Evolutionary conservation across 2,113 vertebrate genomes (phyloP).

Genomic region (Taurulus bubalis): DNA sequence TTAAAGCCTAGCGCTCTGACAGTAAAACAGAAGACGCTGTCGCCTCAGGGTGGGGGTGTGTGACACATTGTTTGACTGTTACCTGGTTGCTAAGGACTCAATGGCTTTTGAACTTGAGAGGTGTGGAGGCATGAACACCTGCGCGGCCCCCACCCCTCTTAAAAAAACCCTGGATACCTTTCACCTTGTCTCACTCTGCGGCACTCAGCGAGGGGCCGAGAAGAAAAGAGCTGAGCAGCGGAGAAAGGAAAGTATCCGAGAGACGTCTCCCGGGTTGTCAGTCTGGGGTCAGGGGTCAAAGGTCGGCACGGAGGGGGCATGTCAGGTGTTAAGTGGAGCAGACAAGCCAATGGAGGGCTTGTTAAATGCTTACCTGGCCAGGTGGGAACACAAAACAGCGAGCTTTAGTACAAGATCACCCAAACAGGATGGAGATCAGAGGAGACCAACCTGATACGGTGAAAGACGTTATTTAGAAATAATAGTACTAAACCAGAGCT

Average conservation of each 20-base stretch:
- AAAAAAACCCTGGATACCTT: slow-evolving; percentile 75
- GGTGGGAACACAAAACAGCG: slow-evolving; percentile 78
- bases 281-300: slow-evolving; percentile 76
- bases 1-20: slow-evolving; percentile 40
- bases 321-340: slow-evolving; percentile 88
- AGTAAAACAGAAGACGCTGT: slow-evolving; percentile 57
- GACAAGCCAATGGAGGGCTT: slow-evolving; percentile 73
- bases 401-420: slow-evolving; percentile 56
- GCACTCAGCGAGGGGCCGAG: slow-evolving; percentile 72
- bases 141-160: slow-evolving; percentile 45
- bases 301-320: slow-evolving; percentile 79
- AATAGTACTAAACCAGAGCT: background rate
- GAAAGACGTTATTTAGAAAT: slow-evolving; percentile 27
- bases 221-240: slow-evolving; percentile 68
- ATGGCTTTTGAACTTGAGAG: slow-evolving; percentile 85
- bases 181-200: slow-evolving; percentile 78
- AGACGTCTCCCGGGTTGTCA: slow-evolving; percentile 79
- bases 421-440: slow-evolving; percentile 72
- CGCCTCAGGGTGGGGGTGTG: slow-evolving; percentile 60
- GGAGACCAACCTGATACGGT: slow-evolving; percentile 27
- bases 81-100: slow-evolving; percentile 78
- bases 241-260: slow-evolving; percentile 77
- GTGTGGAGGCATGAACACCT: slow-evolving; percentile 85
- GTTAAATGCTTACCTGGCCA: slow-evolving; percentile 80
- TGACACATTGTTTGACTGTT: slow-evolving; percentile 77